phyloP scores from a whole-genome alignment of 2,888 invertebrate species.

The Eledona agricola region DNA sequence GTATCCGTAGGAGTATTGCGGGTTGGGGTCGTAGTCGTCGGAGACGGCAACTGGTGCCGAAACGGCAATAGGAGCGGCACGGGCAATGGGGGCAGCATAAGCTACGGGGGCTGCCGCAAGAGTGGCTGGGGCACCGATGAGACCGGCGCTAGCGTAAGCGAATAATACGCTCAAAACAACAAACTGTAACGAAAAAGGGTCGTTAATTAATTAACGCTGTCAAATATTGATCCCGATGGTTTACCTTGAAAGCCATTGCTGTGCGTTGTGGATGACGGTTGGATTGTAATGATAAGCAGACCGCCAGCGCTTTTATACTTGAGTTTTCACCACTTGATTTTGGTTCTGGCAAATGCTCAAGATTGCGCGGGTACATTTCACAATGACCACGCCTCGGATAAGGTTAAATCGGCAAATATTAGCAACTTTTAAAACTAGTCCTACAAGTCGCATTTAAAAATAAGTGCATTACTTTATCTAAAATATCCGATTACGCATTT shows the following conservation, averaged over 20 bases:
- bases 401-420: constrained; percentile 32
- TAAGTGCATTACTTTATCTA: constrained; percentile 15
- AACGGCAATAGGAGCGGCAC: constrained; percentile 38
- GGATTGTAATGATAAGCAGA: constrained; percentile 16
- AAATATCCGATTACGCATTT: constrained; percentile 14
- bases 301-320: constrained; percentile 30
- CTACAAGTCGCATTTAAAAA: constrained; percentile 36
- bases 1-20: constrained; percentile 65
- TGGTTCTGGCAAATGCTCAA: constrained; percentile 18
- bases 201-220: no score
- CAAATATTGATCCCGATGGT: no score
- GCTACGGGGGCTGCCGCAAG: constrained; percentile 32
- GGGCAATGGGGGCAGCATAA: constrained; percentile 46
- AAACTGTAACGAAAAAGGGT: constrained; percentile 42
- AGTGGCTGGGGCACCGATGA: constrained; percentile 39
- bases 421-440: constrained; percentile 33
- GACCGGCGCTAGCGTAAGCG: constrained; percentile 45
- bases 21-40: constrained; percentile 52
- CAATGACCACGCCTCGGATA: constrained; percentile 36
- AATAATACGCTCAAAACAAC: constrained; percentile 47
- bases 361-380: constrained; percentile 34
- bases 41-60: constrained; percentile 45
- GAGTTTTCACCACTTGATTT: constrained; percentile 19
- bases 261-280: constrained; percentile 21
- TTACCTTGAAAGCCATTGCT: constrained; percentile 34